Percentiles rank a stretch among this genome's conserved stretches.
Evolutionary conservation across 2,797 vertebrate genomes (phyloP).

Genomic region (Ceyx erithaca): DNA sequence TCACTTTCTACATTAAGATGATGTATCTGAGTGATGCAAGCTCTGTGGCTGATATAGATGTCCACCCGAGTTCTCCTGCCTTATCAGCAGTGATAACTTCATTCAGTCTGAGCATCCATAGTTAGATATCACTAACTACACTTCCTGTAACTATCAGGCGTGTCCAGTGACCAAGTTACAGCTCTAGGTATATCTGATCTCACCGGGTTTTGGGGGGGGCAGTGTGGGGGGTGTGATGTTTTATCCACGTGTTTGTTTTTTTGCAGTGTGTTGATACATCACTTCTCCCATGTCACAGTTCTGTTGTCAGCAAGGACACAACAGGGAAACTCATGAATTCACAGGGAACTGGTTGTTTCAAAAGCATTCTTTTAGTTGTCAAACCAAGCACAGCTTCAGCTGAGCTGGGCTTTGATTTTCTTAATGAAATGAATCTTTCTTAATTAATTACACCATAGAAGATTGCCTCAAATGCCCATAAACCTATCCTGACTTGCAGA

Average conservation of each 20-base stretch:
- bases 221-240: background rate
- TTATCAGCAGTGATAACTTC: background rate
- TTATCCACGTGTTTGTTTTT: no score
- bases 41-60: background rate
- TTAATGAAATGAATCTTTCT: background rate
- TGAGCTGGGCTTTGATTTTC: background rate
- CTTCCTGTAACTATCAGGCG: background rate
- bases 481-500: background rate
- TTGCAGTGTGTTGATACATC: background rate
- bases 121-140: background rate
- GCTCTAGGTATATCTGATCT: background rate
- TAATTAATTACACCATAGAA: background rate
- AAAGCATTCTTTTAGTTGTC: background rate
- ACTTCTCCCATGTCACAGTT: background rate
- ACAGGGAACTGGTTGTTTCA: background rate
- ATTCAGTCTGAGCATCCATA: background rate
- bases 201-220: accelerated
- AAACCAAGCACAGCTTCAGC: background rate
- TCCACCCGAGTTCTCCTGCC: background rate
- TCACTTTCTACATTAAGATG: background rate
- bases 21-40: background rate
- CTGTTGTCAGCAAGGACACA: background rate
- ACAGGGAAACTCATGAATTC: background rate
- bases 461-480: background rate
- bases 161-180: background rate